These are phyloP conservation scores for Eupeodes luniger DNA, from an alignment of 2,888 invertebrate species.

Conservation along the genomic window DNA sequence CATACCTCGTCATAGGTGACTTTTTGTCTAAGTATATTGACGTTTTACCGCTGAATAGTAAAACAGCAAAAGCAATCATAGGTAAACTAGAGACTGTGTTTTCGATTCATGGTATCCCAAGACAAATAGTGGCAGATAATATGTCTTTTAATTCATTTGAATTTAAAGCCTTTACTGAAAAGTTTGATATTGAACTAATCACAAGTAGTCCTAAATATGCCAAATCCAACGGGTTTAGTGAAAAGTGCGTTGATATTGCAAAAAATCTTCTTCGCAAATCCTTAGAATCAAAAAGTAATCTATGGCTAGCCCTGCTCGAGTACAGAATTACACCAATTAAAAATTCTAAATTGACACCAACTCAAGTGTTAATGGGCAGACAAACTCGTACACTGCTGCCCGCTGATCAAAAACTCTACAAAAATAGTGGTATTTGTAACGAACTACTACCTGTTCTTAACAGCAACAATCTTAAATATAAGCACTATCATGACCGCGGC, in stretches of 20 bases:
- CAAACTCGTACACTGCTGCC: too few species aligned
- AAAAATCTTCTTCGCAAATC: too few species aligned
- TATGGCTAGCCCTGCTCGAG: too few species aligned
- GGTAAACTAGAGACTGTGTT: neutral
- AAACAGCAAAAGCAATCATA: neutral
- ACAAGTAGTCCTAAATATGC: neutral
- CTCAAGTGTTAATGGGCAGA: too few species aligned
- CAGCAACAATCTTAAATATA: too few species aligned
- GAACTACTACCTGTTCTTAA: too few species aligned
- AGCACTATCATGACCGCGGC: too few species aligned
- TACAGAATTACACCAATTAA: too few species aligned
- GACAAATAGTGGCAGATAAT: neutral
- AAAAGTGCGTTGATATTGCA: neutral
- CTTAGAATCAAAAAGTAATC: too few species aligned
- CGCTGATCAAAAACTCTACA: too few species aligned
- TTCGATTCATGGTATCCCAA: neutral
- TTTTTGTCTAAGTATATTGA: neutral
- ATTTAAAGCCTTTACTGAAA: slow-evolving; percentile 4
- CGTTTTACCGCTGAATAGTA: neutral
- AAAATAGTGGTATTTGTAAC: too few species aligned
- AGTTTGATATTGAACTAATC: neutral
- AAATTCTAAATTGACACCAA: too few species aligned
- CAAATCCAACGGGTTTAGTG: neutral
- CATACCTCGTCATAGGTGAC: neutral
- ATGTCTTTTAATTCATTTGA: neutral